Evolutionary conservation across 2,888 invertebrate genomes (phyloP).

Genomic region (Tetropium fuscum): DNA sequence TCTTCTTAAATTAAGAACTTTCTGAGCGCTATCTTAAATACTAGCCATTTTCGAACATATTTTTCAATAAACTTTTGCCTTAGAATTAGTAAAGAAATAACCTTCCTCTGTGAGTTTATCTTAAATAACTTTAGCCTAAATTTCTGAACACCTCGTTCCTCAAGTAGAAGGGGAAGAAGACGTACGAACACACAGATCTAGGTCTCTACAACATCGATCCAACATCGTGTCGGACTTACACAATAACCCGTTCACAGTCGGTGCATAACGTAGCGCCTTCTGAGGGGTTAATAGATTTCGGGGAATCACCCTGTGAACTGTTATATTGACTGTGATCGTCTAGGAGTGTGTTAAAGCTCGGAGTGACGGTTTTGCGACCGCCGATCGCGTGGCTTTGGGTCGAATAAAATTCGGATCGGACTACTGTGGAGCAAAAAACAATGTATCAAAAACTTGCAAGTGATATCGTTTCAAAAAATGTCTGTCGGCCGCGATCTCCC

Average conservation of each 20-base stretch:
- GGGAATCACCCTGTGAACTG: conserved; percentile 55
- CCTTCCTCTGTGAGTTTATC: no score
- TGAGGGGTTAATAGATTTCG: conserved; percentile 58
- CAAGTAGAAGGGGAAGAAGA: neutral
- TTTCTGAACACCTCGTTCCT: no score
- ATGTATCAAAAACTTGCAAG: neutral
- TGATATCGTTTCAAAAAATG: neutral
- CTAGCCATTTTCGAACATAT: no score
- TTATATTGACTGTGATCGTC: conserved; percentile 51
- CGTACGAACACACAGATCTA: conserved; percentile 19
- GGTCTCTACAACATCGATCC: conserved; percentile 49
- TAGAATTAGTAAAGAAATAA: no score
- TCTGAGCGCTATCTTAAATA: no score
- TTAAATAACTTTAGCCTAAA: no score
- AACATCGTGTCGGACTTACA: conserved; percentile 76
- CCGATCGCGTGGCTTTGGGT: conserved; percentile 83
- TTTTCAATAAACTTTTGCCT: no score
- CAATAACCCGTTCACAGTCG: conserved; percentile 88
- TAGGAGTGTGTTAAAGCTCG: conserved; percentile 67
- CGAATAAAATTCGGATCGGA: conserved; percentile 75
- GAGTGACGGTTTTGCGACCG: conserved; percentile 72
- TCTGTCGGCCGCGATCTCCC: conserved; percentile 9
- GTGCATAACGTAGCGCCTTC: conserved; percentile 78
- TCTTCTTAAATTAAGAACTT: no score
- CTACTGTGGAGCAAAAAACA: conserved; percentile 55